Conservation (phyloP, 2,888 invertebrate genomes). For the Drosophila anomalipes region DNA sequence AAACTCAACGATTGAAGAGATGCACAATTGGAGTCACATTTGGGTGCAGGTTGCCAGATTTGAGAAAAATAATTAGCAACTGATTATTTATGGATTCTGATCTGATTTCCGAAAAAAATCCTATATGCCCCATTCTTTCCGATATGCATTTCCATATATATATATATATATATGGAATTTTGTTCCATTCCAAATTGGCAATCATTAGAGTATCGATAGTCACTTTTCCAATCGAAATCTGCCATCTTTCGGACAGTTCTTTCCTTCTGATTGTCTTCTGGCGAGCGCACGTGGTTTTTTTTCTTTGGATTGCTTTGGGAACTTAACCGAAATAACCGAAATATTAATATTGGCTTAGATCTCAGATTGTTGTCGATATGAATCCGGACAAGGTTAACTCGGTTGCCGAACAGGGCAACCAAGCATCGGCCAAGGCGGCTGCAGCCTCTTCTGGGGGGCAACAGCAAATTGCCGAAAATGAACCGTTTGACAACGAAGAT, state of each 20-base stretch:
- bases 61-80: background rate
- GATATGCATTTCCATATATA: no score
- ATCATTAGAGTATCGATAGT: no score
- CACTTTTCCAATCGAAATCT: no score
- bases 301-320: background rate
- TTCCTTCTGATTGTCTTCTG: background rate
- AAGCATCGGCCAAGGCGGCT: background rate
- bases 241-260: background rate
- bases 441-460: no score
- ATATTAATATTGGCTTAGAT: background rate
- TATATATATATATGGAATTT: background rate
- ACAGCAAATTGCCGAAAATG: fast-evolving
- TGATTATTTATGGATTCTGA: background rate
- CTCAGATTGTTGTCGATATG: background rate
- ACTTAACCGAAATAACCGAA: background rate
- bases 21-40: no score
- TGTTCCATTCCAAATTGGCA: background rate
- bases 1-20: background rate
- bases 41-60: background rate
- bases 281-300: background rate
- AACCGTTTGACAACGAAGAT: no score
- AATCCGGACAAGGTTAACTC: background rate
- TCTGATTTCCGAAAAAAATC: background rate
- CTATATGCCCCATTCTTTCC: background rate
- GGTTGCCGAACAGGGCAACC: background rate